Evolutionary conservation across 2,113 vertebrate species (phyloP).

Genomic region (Ahaetulla prasina): DNA sequence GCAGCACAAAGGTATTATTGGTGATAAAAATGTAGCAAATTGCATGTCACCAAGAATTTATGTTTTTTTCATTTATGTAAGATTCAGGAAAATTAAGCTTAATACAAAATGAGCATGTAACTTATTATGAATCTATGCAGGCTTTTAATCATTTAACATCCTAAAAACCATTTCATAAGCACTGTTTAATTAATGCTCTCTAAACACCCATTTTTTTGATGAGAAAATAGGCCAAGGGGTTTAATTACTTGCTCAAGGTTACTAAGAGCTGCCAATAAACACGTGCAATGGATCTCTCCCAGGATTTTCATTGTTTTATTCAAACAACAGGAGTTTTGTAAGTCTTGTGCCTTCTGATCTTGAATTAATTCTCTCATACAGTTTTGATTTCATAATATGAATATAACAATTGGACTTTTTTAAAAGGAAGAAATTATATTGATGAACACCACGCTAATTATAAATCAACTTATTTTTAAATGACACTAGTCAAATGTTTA

Average conservation of each 20-base stretch:
- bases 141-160: constrained; percentile 5
- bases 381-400: background rate
- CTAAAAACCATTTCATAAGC: background rate
- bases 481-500: background rate
- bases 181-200: constrained; percentile 14
- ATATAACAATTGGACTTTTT: background rate
- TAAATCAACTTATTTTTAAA: background rate
- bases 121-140: background rate
- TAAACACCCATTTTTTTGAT: constrained; percentile 4
- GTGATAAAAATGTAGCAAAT: constrained; percentile 32
- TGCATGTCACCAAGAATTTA: background rate
- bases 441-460: background rate
- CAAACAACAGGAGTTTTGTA: background rate
- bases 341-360: background rate
- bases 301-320: constrained; percentile 2
- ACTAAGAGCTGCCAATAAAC: background rate
- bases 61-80: constrained; percentile 11
- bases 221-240: constrained; percentile 1
- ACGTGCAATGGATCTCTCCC: background rate
- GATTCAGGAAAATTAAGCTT: background rate
- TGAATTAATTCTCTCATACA: background rate
- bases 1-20: background rate
- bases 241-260: constrained; percentile 10
- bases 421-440: background rate
- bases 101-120: background rate